Conservation (phyloP, 2,113 vertebrate genomes). For the Mus musculus region DNA sequence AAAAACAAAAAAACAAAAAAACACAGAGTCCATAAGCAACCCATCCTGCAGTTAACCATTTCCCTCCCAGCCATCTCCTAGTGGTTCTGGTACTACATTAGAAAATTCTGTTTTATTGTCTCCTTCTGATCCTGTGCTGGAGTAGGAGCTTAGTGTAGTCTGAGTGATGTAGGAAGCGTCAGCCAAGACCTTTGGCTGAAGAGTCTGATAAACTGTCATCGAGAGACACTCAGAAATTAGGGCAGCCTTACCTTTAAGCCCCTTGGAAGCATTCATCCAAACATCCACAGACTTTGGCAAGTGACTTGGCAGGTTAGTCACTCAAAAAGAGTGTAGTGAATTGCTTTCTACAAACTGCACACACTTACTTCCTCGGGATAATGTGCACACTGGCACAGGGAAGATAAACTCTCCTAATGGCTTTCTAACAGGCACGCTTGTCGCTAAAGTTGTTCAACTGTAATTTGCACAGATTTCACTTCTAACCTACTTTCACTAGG, state of each 20-base stretch:
- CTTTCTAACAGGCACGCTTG: neutral
- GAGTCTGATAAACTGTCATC: neutral
- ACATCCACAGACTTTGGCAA: neutral
- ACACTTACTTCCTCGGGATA: neutral
- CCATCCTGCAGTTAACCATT: neutral
- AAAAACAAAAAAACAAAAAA: neutral
- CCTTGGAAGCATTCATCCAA: neutral
- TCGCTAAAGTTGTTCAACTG: neutral
- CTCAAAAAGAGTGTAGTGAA: neutral
- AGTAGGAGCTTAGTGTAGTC: too few relatives aligned
- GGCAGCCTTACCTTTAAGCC: neutral
- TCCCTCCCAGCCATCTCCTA: neutral
- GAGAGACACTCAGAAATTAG: neutral
- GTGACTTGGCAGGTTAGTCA: neutral
- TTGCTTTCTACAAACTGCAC: neutral
- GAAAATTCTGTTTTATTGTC: neutral
- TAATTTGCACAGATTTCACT: neutral
- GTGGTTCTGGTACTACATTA: neutral
- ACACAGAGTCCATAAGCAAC: neutral
- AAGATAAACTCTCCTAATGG: neutral
- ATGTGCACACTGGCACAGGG: neutral
- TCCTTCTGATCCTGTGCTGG: neutral
- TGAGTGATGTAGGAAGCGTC: fast-evolving
- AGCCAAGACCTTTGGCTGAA: neutral
- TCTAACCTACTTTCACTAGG: neutral